Evolutionary conservation across 2,888 invertebrate species (phyloP).

Genomic region (Adelphocoris suturalis): DNA sequence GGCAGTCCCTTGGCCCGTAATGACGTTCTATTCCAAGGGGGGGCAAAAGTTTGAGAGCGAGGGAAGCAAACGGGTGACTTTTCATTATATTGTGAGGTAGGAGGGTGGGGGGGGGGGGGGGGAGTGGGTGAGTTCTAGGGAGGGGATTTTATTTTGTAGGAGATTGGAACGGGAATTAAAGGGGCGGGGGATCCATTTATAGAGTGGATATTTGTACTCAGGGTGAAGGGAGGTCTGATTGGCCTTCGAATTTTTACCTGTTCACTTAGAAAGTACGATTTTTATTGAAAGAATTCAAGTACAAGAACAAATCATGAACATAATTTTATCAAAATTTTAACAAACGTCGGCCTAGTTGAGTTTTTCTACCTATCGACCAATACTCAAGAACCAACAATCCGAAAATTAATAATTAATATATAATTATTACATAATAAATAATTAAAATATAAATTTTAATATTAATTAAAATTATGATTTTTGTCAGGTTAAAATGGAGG

Average conservation of each 20-base stretch:
- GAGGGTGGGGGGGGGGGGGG: background rate
- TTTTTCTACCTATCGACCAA: no score
- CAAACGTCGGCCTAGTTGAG: no score
- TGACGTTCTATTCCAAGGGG: constrained; percentile 32
- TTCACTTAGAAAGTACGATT: background rate
- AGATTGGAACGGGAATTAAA: no score
- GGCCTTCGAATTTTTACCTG: background rate
- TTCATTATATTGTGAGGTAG: background rate
- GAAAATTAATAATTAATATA: no score
- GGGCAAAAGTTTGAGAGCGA: background rate
- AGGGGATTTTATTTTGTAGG: background rate
- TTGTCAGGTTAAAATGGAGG: no score
- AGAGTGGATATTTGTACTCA: background rate
- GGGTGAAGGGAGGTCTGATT: background rate
- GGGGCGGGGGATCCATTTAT: background rate
- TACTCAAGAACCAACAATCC: no score
- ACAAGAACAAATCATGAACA: no score
- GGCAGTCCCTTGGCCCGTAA: constrained; percentile 10
- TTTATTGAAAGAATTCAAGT: no score
- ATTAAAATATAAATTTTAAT: no score
- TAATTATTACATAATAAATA: no score
- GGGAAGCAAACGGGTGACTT: background rate
- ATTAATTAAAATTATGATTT: no score
- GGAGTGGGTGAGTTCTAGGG: background rate
- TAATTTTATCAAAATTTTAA: no score